Evolutionary conservation across 2,888 invertebrate genomes (phyloP).

Genomic region (Pimpla rufipes): DNA sequence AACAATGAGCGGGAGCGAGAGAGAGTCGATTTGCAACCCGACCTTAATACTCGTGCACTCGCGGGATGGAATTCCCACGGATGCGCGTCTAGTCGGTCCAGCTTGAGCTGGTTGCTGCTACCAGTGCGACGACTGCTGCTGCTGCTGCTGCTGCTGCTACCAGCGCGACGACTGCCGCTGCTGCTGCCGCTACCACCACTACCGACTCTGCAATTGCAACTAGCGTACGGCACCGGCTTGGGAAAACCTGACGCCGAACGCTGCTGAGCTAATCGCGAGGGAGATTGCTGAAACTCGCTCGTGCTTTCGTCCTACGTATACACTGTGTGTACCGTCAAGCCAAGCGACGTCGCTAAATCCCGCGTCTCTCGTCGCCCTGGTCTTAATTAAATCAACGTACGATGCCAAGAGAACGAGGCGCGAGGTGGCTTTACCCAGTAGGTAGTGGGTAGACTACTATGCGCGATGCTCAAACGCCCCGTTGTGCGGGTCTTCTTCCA

Average conservation of each 20-base stretch:
- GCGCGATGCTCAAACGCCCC: slow-evolving; percentile 28
- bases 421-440: slow-evolving; percentile 37
- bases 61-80: slow-evolving; percentile 56
- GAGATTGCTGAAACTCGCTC: slow-evolving; percentile 53
- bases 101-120: slow-evolving; percentile 34
- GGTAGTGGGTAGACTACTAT: not conserved
- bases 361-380: slow-evolving; percentile 64
- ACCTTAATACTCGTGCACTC: slow-evolving; percentile 49
- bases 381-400: slow-evolving; percentile 74
- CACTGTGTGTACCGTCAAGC: slow-evolving; percentile 36
- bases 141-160: not conserved
- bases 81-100: slow-evolving; percentile 47
- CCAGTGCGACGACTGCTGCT: slow-evolving; percentile 10
- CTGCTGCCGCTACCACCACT: not conserved
- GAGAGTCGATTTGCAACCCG: slow-evolving; percentile 46
- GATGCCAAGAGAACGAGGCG: slow-evolving; percentile 57
- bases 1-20: slow-evolving; percentile 18
- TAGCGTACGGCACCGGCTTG: slow-evolving; percentile 17
- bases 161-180: not conserved
- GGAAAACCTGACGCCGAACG: slow-evolving; percentile 52
- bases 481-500: slow-evolving; percentile 30
- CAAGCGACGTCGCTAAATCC: slow-evolving; percentile 65
- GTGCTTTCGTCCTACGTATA: slow-evolving; percentile 40
- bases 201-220: not conserved
- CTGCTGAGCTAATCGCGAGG: slow-evolving; percentile 52